phyloP scores from a whole-genome alignment of 1,140 invertebrate genomes.

The Ostrea denselamellosa region DNA sequence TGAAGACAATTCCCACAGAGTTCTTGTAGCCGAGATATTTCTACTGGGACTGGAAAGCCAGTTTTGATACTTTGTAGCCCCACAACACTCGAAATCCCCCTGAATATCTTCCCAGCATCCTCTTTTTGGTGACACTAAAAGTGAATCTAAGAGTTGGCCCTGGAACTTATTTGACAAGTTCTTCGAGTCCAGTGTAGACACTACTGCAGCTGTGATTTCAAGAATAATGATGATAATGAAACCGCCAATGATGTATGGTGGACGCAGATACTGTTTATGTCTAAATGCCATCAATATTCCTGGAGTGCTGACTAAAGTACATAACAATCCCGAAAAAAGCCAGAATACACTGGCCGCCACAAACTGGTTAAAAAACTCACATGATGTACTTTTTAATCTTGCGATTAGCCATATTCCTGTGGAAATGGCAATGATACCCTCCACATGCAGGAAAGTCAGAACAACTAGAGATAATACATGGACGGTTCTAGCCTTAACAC shows the following conservation, averaged over 20 bases:
- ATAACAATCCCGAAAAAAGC: background rate
- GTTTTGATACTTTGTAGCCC: background rate
- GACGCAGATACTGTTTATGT: background rate
- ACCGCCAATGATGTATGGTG: background rate
- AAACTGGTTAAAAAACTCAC: conserved; percentile 3
- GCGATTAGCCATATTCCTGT: background rate
- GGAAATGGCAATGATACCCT: background rate
- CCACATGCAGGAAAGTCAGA: background rate
- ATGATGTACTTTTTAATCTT: background rate
- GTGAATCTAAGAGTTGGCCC: background rate
- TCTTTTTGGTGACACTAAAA: background rate
- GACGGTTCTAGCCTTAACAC: background rate
- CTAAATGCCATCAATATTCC: background rate
- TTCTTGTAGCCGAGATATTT: background rate
- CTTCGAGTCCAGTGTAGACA: background rate
- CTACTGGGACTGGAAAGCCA: background rate
- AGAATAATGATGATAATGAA: conserved; percentile 11
- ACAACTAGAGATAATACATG: background rate
- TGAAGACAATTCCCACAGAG: background rate
- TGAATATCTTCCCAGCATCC: background rate
- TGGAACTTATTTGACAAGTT: background rate
- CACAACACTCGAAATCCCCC: background rate
- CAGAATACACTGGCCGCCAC: conserved; percentile 3
- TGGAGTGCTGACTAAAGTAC: conserved; percentile 7
- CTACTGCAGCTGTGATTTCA: background rate